phyloP scores from a whole-genome alignment of 2,113 vertebrate genomes.

The Chloebia gouldiae region DNA sequence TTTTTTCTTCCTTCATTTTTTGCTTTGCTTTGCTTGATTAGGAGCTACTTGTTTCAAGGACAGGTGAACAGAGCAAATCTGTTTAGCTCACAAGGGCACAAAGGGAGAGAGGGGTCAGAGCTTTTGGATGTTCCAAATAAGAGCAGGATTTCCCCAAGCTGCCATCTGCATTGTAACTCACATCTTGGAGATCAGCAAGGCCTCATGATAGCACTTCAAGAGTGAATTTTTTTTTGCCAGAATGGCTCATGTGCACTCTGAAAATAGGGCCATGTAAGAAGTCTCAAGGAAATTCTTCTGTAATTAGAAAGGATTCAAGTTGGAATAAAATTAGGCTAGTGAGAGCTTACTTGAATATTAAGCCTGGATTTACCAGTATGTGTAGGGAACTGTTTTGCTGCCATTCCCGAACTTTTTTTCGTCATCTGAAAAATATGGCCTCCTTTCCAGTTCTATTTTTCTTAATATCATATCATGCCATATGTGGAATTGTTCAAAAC shows the following conservation, averaged over 20 bases:
- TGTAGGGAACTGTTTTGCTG: neutral
- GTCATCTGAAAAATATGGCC: neutral
- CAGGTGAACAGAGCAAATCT: constrained; percentile 30
- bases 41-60: constrained; percentile 61
- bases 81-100: constrained; percentile 20
- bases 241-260: neutral
- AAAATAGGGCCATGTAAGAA: neutral
- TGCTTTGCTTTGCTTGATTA: constrained; percentile 54
- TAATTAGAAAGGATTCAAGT: constrained; percentile 21
- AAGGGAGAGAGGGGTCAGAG: neutral
- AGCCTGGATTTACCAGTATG: neutral
- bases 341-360: neutral
- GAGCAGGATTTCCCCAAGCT: constrained; percentile 50
- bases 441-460: neutral
- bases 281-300: neutral
- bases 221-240: neutral
- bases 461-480: neutral
- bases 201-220: constrained; percentile 1
- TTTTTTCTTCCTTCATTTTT: neutral
- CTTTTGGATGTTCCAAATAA: constrained; percentile 22
- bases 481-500: neutral
- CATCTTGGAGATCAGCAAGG: neutral
- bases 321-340: constrained; percentile 7
- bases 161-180: constrained; percentile 35
- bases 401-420: neutral